phyloP scores from a whole-genome alignment of 2,797 vertebrate species.

The Calcarius lapponicus region DNA sequence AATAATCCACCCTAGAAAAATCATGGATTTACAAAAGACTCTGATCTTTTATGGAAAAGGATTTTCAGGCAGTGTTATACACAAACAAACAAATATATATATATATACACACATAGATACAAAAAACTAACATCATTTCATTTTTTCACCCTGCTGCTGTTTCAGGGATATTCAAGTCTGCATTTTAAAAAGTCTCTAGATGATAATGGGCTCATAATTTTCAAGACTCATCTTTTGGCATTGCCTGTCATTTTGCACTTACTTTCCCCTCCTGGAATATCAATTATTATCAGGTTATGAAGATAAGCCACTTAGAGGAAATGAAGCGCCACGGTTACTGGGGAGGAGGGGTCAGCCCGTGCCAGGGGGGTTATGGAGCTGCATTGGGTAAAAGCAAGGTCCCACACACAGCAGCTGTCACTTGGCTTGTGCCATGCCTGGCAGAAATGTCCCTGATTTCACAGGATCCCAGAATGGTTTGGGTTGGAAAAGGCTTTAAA shows the following conservation, averaged over 20 bases:
- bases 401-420: background rate
- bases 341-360: constrained; percentile 20
- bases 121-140: background rate
- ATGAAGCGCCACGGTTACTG: background rate
- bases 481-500: too few relatives aligned
- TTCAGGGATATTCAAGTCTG: background rate
- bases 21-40: background rate
- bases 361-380: background rate
- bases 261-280: constrained; percentile 34
- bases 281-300: constrained; percentile 64
- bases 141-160: background rate
- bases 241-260: constrained; percentile 25
- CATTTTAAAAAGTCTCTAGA: background rate
- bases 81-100: fast-evolving
- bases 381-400: background rate
- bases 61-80: background rate
- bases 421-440: background rate
- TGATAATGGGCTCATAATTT: background rate
- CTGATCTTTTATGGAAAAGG: background rate
- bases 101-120: fast-evolving
- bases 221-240: background rate
- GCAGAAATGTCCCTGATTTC: background rate
- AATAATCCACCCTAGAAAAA: background rate
- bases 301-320: constrained; percentile 62
- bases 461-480: too few relatives aligned